Conservation (phyloP, 2,797 vertebrate species). For the Rhinatrema bivittatum region DNA sequence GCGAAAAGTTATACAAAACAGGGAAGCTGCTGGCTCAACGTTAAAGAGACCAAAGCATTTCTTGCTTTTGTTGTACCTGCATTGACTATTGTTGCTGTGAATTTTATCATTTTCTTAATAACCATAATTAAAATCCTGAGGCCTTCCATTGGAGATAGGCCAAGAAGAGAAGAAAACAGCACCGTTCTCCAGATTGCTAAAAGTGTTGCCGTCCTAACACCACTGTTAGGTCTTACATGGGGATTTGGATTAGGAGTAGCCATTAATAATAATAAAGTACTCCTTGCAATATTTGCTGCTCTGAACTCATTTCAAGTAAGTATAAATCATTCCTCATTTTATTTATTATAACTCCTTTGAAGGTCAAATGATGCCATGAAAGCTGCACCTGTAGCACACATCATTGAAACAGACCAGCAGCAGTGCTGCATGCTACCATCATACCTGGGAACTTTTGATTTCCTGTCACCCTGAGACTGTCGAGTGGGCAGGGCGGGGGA, state of each 20-base stretch:
- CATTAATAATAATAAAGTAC: slow-evolving; percentile 13
- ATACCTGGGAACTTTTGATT: too few relatives aligned
- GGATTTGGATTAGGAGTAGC: slow-evolving; percentile 70
- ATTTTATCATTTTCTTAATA: slow-evolving; percentile 64
- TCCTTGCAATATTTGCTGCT: slow-evolving; percentile 50
- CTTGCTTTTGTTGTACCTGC: slow-evolving; percentile 76
- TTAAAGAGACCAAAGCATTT: slow-evolving; percentile 66
- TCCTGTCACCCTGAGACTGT: too few relatives aligned
- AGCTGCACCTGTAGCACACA: too few relatives aligned
- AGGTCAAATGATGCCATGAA: too few relatives aligned
- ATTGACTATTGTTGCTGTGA: slow-evolving; percentile 66
- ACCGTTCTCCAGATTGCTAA: slow-evolving; percentile 67
- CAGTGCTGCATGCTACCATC: too few relatives aligned
- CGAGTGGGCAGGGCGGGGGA: too few relatives aligned
- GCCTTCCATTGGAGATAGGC: slow-evolving; percentile 61
- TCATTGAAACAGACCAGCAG: too few relatives aligned
- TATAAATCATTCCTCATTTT: not conserved
- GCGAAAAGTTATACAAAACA: slow-evolving; percentile 46
- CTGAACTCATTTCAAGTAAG: slow-evolving; percentile 68
- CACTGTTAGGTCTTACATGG: slow-evolving; percentile 85
- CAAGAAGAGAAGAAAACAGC: slow-evolving; percentile 61
- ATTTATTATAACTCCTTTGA: too few relatives aligned
- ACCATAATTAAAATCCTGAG: slow-evolving; percentile 77
- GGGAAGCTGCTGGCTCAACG: slow-evolving; percentile 76
- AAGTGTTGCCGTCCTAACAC: slow-evolving; percentile 77